Conservation (phyloP, 2,888 invertebrate species). For the Lasioglossum calceatum region DNA sequence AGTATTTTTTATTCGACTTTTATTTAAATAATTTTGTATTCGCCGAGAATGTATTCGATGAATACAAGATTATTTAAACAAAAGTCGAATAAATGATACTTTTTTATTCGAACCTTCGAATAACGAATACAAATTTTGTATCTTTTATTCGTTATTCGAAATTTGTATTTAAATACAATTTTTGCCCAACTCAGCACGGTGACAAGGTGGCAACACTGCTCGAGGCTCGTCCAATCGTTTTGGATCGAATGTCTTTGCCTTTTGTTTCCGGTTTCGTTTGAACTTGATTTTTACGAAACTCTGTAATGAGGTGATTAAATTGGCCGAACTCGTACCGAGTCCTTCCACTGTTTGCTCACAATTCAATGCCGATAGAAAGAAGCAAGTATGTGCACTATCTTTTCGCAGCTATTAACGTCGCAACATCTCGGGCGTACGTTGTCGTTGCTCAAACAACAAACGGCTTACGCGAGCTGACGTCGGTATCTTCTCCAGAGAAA, state of each 20-base stretch:
- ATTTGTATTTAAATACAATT: too few relatives aligned
- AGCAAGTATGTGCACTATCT: constrained; percentile 56
- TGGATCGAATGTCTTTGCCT: not conserved
- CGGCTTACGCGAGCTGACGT: not conserved
- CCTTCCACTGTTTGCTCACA: constrained; percentile 79
- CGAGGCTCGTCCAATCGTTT: not conserved
- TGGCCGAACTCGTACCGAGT: constrained; percentile 72
- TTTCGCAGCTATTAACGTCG: constrained; percentile 64
- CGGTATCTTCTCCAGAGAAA: constrained; percentile 6
- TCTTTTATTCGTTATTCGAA: too few relatives aligned
- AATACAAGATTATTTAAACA: too few relatives aligned
- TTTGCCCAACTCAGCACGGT: too few relatives aligned
- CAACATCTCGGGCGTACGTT: constrained; percentile 50
- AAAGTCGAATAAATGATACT: too few relatives aligned
- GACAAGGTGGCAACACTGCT: too few relatives aligned
- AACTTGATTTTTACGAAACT: constrained; percentile 31
- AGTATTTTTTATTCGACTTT: too few relatives aligned
- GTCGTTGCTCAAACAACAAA: not conserved
- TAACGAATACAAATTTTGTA: too few relatives aligned
- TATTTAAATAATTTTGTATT: too few relatives aligned
- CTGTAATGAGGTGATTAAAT: constrained; percentile 74
- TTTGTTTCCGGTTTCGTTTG: not conserved
- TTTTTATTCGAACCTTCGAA: too few relatives aligned
- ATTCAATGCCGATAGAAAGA: constrained; percentile 63
- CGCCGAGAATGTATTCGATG: too few relatives aligned